A percentile compares a stretch with the other conserved stretches of the same genome.
phyloP scores from a whole-genome alignment of 2,888 invertebrate genomes.

The Xestia rhomboidea region DNA sequence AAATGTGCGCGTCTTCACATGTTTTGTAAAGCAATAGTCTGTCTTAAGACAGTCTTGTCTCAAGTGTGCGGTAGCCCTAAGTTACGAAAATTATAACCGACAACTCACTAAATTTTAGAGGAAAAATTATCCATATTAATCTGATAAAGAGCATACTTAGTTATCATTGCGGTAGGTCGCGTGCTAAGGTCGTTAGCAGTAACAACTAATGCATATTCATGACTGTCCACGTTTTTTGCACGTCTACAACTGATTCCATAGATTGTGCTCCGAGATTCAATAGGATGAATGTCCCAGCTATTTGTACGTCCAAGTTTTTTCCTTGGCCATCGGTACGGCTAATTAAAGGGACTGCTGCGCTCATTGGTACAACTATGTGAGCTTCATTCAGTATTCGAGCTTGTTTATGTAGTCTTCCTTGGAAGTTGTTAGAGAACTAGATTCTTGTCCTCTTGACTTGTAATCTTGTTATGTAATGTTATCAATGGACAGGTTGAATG shows the following conservation, averaged over 20 bases:
- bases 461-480: conserved; percentile 13
- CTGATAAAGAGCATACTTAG: neutral
- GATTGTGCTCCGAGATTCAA: conserved; percentile 31
- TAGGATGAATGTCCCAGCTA: conserved; percentile 16
- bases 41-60: no score
- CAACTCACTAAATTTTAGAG: neutral
- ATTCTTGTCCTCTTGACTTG: neutral
- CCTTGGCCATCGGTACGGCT: conserved; percentile 22
- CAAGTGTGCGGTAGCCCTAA: no score
- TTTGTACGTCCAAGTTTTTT: conserved; percentile 30
- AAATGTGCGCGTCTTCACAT: no score
- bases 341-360: conserved; percentile 40
- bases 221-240: conserved; percentile 26
- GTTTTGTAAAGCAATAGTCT: no score
- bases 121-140: neutral
- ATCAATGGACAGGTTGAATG: conserved; percentile 40
- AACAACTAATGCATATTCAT: conserved; percentile 44
- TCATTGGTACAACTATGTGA: conserved; percentile 9
- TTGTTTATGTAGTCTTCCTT: conserved; percentile 28
- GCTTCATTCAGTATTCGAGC: conserved; percentile 31
- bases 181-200: conserved; percentile 39
- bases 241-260: conserved; percentile 31
- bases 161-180: conserved; percentile 48
- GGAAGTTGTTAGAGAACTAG: conserved; percentile 26
- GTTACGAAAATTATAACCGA: neutral